Conservation (phyloP, 2,888 invertebrate genomes). For the Chaetogeoica ovagalla region DNA sequence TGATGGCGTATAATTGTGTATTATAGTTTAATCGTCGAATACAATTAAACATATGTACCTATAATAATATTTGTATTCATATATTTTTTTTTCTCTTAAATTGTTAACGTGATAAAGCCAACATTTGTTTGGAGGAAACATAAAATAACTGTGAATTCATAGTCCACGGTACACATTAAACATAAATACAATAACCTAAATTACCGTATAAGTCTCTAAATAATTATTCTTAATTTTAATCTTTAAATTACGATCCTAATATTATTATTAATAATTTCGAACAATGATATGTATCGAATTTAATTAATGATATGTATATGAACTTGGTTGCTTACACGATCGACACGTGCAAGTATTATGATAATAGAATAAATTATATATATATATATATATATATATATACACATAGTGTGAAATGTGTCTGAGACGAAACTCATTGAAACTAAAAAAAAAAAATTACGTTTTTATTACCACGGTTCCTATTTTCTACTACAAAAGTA, state of each 20-base stretch:
- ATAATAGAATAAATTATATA: conserved; percentile 6
- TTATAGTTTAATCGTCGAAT: not conserved
- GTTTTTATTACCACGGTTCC: no score
- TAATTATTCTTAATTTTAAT: conserved; percentile 35
- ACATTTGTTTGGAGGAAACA: not conserved
- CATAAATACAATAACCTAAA: conserved; percentile 1
- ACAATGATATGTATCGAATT: conserved; percentile 53
- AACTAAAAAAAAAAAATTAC: no score
- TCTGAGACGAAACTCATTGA: no score
- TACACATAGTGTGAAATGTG: no score
- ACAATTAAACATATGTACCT: not conserved
- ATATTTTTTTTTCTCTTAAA: conserved; percentile 4
- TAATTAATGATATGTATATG: conserved; percentile 49
- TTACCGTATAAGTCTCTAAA: not conserved
- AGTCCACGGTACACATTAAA: not conserved
- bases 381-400: not conserved
- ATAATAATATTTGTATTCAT: not conserved
- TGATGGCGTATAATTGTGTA: not conserved
- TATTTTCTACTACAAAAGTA: no score
- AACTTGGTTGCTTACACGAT: conserved; percentile 46
- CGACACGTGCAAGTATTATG: conserved; percentile 31
- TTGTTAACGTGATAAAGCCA: conserved; percentile 9
- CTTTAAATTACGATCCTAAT: conserved; percentile 19
- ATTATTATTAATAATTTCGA: conserved; percentile 45
- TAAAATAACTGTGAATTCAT: not conserved